Evolutionary conservation across 2,797 vertebrate species (phyloP), one percentile per base, ranked within the genome.

Genomic region (Eremophila alpestris): DNA sequence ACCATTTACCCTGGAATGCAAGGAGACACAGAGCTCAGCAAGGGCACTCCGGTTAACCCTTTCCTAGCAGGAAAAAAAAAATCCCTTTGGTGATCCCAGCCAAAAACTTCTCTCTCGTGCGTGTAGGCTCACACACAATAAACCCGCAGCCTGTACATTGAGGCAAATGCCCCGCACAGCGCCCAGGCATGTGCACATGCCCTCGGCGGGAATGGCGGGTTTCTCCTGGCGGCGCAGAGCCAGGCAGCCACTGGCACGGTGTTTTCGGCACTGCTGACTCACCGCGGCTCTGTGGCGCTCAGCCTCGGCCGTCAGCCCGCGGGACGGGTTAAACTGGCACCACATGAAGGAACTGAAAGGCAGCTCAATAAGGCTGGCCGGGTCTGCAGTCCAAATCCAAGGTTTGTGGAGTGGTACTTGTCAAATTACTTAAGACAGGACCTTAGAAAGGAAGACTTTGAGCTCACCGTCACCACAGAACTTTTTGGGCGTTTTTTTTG

Each of bases 1-100:
- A 98, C 98, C 97, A 98, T 98, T 98, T 98, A 98, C 97, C 97
- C 97, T 98, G 98, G 98, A 98, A 98, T 98, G 98, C 97, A 96
- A 97, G 96, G 97, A 98, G 98, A 97, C 96, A 75, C 81, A 80
- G 93, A 97, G 96, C 95, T 96, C 89, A 92, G 96, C 90, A 97
- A 97, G 96, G 95, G 96, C 95, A 92, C 97, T 97, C 81, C 82
- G 34, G 67, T 98, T 98, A 98, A 98, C 98, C 96, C 97, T 84
- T 97, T 97, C 95, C 82, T 94, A 83, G 81, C 46, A 58, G 29
- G 0, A 65, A 74, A 91, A 67, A 22, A 48, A 34, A 55, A 22
- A 11, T 40, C 23, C 30, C 13, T 59, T 24, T 65, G 51, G 24
- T 74, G 68, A 69, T 75, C 34, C 52, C 73, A 48, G 78, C 65